These are phyloP conservation scores for Rhabdophis nuchalis DNA, from an alignment of 2,797 vertebrate genomes.

Conservation along the genomic window DNA sequence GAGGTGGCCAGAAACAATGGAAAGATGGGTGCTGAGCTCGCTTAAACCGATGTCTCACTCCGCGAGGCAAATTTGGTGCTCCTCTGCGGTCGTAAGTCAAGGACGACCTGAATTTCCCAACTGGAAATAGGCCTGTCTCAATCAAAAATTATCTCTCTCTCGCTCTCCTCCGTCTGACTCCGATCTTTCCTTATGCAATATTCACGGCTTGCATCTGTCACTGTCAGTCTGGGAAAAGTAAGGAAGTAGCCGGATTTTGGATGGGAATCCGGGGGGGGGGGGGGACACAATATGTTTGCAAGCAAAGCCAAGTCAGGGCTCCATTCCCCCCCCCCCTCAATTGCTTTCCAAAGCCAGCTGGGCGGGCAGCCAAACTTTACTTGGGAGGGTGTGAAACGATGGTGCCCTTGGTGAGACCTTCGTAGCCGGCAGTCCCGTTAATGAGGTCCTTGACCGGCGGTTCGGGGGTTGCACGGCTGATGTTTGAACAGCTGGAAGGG, in stretches of 20 bases:
- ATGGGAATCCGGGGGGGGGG: not conserved
- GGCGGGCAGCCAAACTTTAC: not conserved
- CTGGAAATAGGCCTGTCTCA: not conserved
- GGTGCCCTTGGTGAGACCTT: not conserved
- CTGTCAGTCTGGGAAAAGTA: not conserved
- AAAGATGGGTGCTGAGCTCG: not conserved
- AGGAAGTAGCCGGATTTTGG: not conserved
- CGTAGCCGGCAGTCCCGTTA: not conserved
- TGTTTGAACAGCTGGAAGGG: not conserved
- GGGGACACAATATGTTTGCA: not conserved
- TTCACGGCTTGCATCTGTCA: not conserved
- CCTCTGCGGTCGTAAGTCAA: fast-evolving
- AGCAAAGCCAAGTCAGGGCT: not conserved
- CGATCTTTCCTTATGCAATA: not conserved
- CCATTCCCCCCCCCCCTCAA: not conserved
- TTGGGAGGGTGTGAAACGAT: not conserved
- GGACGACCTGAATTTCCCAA: not conserved
- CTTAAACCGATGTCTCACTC: not conserved
- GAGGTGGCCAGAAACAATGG: fast-evolving
- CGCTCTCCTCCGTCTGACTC: not conserved
- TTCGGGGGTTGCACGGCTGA: not conserved
- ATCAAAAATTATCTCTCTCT: not conserved
- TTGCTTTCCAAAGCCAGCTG: not conserved
- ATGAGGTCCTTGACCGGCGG: not conserved
- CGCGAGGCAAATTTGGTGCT: fast-evolving